Conservation (phyloP, 92 coral and sea anemone genomes). For the Epizoanthus scotinus region DNA sequence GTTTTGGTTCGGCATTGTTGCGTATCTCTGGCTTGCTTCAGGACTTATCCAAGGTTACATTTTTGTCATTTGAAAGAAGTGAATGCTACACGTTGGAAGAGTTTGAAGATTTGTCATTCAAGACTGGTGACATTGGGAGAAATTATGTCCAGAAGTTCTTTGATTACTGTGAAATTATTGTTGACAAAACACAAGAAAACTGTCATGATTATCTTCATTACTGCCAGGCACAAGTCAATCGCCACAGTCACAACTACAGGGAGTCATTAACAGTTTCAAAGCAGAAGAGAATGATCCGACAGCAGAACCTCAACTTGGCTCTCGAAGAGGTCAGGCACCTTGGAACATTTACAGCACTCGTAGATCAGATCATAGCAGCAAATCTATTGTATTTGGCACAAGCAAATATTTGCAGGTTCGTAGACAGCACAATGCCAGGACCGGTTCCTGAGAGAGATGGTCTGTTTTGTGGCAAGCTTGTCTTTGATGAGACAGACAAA, state of each 20-base stretch:
- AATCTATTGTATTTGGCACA: constrained; percentile 80
- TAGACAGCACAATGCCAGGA: constrained; percentile 73
- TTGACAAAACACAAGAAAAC: constrained; percentile 90
- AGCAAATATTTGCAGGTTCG: constrained; percentile 78
- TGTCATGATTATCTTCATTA: constrained; percentile 94
- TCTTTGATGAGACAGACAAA: constrained; percentile 68
- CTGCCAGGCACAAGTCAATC: constrained; percentile 86
- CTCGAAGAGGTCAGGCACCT: constrained; percentile 77
- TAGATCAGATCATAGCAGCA: constrained; percentile 84
- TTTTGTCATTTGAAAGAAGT: constrained; percentile 80
- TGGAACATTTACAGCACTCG: constrained; percentile 77
- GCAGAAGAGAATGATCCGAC: constrained; percentile 69
- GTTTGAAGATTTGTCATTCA: constrained; percentile 75
- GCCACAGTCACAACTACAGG: constrained; percentile 76
- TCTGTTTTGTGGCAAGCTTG: constrained; percentile 62
- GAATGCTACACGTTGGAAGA: constrained; percentile 77
- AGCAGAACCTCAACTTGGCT: constrained; percentile 81
- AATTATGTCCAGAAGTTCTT: constrained; percentile 83
- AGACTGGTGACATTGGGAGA: constrained; percentile 67
- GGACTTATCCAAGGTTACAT: constrained; percentile 85
- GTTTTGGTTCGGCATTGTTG: constrained; percentile 95
- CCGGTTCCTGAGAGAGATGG: constrained; percentile 85
- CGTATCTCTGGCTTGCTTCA: constrained; percentile 80
- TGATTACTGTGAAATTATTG: constrained; percentile 83
- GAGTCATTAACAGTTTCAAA: constrained; percentile 88